Base-by-base conservation (phyloP, 2,113 vertebrate species). In the Neotragus moschatus region DNA sequence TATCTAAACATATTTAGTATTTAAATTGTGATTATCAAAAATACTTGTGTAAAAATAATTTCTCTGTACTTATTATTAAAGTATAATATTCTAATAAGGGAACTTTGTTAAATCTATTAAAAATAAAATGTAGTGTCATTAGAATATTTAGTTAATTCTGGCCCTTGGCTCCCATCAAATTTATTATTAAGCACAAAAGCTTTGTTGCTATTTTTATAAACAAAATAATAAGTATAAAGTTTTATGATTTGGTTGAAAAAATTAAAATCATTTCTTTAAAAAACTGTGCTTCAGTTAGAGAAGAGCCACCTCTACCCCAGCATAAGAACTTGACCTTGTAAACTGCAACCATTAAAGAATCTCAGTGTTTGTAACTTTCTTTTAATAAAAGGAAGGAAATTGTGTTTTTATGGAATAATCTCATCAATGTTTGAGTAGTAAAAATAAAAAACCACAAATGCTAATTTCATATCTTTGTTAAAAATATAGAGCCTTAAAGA, bases 161-260 rank as follows among this genome's bases (percentile, higher is more conserved):
- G 58, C 39, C 17, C 13, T 39, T 75, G 28, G 39, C 13, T 90
- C 19, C 47, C 28, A 23, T 28, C 39, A 49, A 55, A 49, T 58
- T 73, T 60, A 70, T 81, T 70, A 55, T 56, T 86, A 93, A 95
- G 45, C 45, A 84, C 39, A 51, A 58, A 95, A 96, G 21, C 61
- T 26, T 92, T 88, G 13, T 88, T 95, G 56, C 47, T 70, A 33
- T 80, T 75, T 84, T 90, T n/a, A 86, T 77, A 33, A 96, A 79
- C 25, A 89, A 94, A 91, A 51, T 84, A 87, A 77, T 84, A 58
- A 55, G 47, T 51, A 55, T 5, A 58, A 86, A 86, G 87, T 75
- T 89, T 95, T 91, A 47, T 96, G 87, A 91, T 88, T 79, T 63
- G 56, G n/a, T 85, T 91, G 60, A 79, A 93, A 90, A 85, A 70